These are phyloP conservation scores for Takifugu flavidus DNA, from an alignment of 2,113 vertebrate genomes.

Conservation along the genomic window DNA sequence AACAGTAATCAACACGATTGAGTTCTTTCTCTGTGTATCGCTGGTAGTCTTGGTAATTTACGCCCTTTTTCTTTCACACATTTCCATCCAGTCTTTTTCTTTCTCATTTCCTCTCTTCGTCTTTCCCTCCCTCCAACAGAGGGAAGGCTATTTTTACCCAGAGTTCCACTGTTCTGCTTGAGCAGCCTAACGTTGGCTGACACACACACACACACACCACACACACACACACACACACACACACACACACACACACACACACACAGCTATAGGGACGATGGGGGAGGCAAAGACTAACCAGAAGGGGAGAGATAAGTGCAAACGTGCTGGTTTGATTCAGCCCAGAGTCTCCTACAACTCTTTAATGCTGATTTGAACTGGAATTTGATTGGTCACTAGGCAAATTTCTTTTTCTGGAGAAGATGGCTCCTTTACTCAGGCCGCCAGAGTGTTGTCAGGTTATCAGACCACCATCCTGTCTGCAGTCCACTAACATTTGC, in stretches of 20 bases:
- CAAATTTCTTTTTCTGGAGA: too few relatives aligned
- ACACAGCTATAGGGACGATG: slow-evolving; percentile 47
- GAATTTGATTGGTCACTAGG: too few relatives aligned
- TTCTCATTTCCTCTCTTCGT: slow-evolving; percentile 11
- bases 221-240: slow-evolving; percentile 20
- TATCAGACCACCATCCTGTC: too few relatives aligned
- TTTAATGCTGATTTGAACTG: too few relatives aligned
- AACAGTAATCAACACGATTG: not conserved
- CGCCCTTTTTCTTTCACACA: slow-evolving; percentile 12
- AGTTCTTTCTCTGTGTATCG: not conserved
- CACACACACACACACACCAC: slow-evolving; percentile 1
- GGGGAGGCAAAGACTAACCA: slow-evolving; percentile 43
- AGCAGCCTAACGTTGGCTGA: slow-evolving; percentile 38
- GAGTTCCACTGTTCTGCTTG: slow-evolving; percentile 66
- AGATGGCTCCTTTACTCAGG: too few relatives aligned
- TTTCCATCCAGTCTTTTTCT: slow-evolving; percentile 7
- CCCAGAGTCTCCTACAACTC: too few relatives aligned
- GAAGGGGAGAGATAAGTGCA: slow-evolving; percentile 28
- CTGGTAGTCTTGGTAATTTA: not conserved
- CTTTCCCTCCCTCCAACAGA: slow-evolving; percentile 43
- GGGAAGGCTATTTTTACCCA: slow-evolving; percentile 68
- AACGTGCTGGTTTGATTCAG: too few relatives aligned
- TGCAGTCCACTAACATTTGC: too few relatives aligned
- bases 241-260: slow-evolving; percentile 19
- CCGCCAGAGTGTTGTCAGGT: too few relatives aligned